Evolutionary conservation across 1,140 invertebrate genomes (phyloP), one percentile per base, ranked within the genome.

Genomic region (Sweltsa coloradensis): DNA sequence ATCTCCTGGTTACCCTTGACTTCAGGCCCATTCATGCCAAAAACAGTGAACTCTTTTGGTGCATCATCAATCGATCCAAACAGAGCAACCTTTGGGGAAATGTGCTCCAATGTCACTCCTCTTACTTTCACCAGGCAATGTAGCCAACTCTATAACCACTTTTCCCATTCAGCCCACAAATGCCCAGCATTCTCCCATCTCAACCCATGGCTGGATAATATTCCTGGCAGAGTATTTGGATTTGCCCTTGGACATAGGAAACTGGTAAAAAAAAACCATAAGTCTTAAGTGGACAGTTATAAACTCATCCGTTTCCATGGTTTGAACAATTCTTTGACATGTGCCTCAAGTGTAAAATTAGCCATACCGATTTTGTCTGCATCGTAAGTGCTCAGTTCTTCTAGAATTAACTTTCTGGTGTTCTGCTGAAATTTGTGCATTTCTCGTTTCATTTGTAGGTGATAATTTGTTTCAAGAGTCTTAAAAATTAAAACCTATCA

Each of bases 111-210:
- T 0, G 89, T 87, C 60, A 97, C 94, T 0, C 81, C 85, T 0
- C 85, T 87, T 21, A 93, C 78, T 60, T 78, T 74, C 45, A 95
- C 83, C 34, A 72, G 66, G n/a, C n/a, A n/a, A n/a, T 26, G 71
- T 76, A 52, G 86, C 82, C 13, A 94, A 72, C 54, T 84, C 79
- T 7, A 89, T 75, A 23, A 89, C 75, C 64, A 68, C 57, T 51
- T 68, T 89, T 14, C 93, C 94, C 2, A 85, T 79, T 57, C 84
- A 84, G 41, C 91, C 92, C 65, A 89, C 84, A 66, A 98, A 97
- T 22, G 93, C 87, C 94, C 94, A 99, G 66, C 96, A 99, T 59
- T 95, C 78, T 21, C 95, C 96, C 5, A 95, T 93, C 58, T 84
- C 75, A 13, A 90, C 74, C 51, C 88, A 85, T 4, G 91, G 88